Base-by-base conservation (phyloP, 2,113 vertebrate species). In the Cheilinus undulatus region DNA sequence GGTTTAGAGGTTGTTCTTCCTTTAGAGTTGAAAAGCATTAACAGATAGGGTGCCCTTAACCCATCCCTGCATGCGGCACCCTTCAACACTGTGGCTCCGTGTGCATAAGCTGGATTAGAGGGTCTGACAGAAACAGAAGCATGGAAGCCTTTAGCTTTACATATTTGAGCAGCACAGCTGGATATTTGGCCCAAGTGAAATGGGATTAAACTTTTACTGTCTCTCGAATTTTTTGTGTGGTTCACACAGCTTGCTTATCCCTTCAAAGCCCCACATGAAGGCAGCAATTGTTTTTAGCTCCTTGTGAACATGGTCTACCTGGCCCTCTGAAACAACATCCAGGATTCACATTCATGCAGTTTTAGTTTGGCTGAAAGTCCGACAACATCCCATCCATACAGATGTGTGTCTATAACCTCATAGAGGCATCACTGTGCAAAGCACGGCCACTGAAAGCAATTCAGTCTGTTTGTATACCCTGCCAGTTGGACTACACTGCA, bases 401-500 rank as follows among this genome's bases (percentile, higher is more conserved):
- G 72, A 82, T 84, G 73, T 58, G 52, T 17, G 62, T 70, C 36
- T 69, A 24, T 45, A 75, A 56, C 43, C 50, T 60, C 57, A 80
- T 53, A 68, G 80, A 84, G 70, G 69, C 67, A 78, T 84, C 84
- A 17, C 76, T 83, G 84, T 88, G 88, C 79, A 81, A 42, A 64
- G 81, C 74, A 80, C 53, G 38, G 72, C 73, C 65, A 59, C 73
- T 48, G 82, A 84, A 84, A 70, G 78, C 66, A 59, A 73, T 74
- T 78, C 70, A 83, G 69, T 86, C 66, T 22, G 51, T 77, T 84
- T 81, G 80, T 78, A 49, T 61, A 82, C 22, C 15, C 80, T 62
- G 78, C 84, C 80, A 75, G 58, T 78, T 81, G 73, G 42, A 76
- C 82, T 42, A 86, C 84, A 89, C 86, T 84, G 82, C 73, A 76